Base-by-base conservation (phyloP, 2,888 invertebrate genomes). In the Plutella xylostella region DNA sequence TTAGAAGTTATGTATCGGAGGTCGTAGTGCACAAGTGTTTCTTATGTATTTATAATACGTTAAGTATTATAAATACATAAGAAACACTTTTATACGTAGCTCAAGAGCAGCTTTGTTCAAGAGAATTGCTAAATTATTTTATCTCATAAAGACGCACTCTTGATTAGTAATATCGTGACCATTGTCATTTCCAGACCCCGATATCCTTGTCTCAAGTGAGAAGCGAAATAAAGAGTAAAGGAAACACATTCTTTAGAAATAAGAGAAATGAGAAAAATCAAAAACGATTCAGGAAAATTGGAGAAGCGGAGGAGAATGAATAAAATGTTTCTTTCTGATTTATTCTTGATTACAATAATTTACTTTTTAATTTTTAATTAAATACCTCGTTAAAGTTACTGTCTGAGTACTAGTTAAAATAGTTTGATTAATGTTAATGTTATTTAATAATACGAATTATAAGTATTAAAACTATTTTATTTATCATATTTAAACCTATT, bases 171-270 rank as follows among this genome's bases (percentile, higher is more conserved):
- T 28, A 28, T 12, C n/a, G 11, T 28, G 28, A 28, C 11, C n/a
- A 6, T 28, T 28, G 11, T 28, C 9, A 12, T 45, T 57, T 56
- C 5, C 55, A 66, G 64, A 51, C 46, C 15, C 21, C 40, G 20
- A 46, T 57, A 4, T 57, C 58, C 0, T 45, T 60, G 15, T 55
- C 61, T 1, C 62, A 61, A 52, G 48, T 56, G 21, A 59, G 55
- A 33, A 52, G 51, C 12, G 50, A 54, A 20, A 46, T 55, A 20
- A 58, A 56, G 34, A 55, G 47, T 15, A 61, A 59, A 41, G 54
- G 55, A 20, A 57, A 56, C 7, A 49, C 45, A 4, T 63, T 65
- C 42, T 63, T 67, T 49, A 65, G 63, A 45, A 56, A 45, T 45
- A 63, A 60, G 44, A 54, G 59, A 2, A 15, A 42, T 1, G 61